phyloP scores from a whole-genome alignment of 2,888 invertebrate species.

The Argyresthia albistria region DNA sequence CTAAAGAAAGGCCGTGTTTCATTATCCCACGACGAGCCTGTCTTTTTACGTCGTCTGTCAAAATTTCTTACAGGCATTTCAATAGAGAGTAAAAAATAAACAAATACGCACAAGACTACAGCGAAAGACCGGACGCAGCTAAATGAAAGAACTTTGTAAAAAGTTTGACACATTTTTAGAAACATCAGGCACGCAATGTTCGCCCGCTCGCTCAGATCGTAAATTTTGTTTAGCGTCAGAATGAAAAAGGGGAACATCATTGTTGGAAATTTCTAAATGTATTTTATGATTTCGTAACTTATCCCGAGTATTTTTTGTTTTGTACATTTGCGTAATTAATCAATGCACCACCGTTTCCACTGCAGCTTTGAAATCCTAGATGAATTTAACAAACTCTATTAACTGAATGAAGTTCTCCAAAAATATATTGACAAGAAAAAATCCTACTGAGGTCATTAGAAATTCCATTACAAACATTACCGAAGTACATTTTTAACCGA shows the following conservation, averaged over 20 bases:
- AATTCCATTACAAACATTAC: no score
- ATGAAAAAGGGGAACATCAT: constrained; percentile 66
- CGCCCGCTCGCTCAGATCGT: constrained; percentile 55
- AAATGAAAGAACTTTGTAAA: constrained; percentile 71
- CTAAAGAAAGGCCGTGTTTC: constrained; percentile 39
- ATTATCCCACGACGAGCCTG: constrained; percentile 42
- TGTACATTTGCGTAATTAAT: no score
- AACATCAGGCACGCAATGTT: constrained; percentile 67
- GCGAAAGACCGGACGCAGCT: constrained; percentile 59
- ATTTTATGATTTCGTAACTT: constrained; percentile 41
- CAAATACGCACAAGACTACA: constrained; percentile 52
- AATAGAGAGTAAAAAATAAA: constrained; percentile 65
- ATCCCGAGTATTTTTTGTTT: constrained; percentile 16
- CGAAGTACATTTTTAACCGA: no score
- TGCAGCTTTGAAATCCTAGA: no score
- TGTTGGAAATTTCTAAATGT: constrained; percentile 63
- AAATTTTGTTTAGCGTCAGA: constrained; percentile 67
- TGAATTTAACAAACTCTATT: no score
- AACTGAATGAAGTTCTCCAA: no score
- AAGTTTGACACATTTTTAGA: constrained; percentile 73
- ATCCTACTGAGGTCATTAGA: no score
- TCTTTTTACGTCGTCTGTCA: constrained; percentile 43
- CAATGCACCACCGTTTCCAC: no score
- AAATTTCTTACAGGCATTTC: constrained; percentile 55
- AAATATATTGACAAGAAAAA: no score